phyloP scores from a whole-genome alignment of 1,140 invertebrate species.

The Euglossa dilemma region DNA sequence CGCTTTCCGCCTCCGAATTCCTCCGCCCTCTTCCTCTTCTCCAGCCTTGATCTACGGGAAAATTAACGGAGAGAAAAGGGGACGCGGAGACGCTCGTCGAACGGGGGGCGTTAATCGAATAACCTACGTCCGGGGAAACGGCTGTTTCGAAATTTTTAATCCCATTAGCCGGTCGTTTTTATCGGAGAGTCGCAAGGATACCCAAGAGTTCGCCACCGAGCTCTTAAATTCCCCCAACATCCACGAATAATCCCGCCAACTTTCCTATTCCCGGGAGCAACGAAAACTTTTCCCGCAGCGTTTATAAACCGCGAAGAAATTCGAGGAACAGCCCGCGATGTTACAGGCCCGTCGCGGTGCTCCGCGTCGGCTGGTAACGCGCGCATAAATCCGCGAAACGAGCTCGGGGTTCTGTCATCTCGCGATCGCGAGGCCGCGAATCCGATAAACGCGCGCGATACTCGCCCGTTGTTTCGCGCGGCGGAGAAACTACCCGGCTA shows the following conservation, averaged over 20 bases:
- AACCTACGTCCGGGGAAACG: background rate
- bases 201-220: background rate
- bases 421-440: no score
- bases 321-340: background rate
- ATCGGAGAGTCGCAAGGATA: conserved; percentile 1
- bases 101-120: background rate
- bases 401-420: no score
- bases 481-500: background rate
- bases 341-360: no score
- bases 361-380: background rate
- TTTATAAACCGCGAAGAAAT: conserved; percentile 41
- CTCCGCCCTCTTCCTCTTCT: background rate
- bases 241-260: conserved; percentile 16
- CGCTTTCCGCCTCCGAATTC: background rate
- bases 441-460: no score
- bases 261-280: conserved; percentile 1
- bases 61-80: background rate
- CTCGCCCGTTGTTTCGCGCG: no score
- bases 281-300: conserved; percentile 24
- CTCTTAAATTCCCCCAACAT: conserved; percentile 21
- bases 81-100: background rate
- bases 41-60: background rate
- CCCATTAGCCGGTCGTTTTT: conserved; percentile 6
- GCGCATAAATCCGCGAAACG: background rate
- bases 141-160: conserved; percentile 5